phyloP scores from a whole-genome alignment of 1,140 invertebrate species.

The Drosophila lini region DNA sequence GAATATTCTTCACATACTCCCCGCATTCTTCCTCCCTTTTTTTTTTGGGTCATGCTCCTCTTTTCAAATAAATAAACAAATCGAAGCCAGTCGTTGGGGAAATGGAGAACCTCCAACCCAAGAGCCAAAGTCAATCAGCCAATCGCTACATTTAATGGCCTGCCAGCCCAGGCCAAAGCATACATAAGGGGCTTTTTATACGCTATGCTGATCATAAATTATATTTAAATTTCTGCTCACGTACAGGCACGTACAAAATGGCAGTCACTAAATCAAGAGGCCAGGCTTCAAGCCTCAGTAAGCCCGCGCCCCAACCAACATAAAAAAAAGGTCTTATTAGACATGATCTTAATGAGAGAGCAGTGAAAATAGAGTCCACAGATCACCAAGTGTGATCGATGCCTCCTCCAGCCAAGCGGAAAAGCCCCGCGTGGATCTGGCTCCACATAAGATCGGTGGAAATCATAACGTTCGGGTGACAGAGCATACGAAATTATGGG shows the following conservation, averaged over 20 bases:
- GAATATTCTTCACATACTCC: conserved; percentile 16
- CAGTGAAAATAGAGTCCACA: conserved; percentile 49
- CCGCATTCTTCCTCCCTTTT: conserved; percentile 6
- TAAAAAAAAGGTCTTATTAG: conserved; percentile 66
- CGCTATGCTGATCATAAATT: conserved; percentile 72
- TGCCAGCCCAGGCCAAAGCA: conserved; percentile 10
- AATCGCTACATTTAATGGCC: conserved; percentile 79
- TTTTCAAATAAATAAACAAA: conserved; percentile 57
- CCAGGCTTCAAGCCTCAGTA: conserved; percentile 49
- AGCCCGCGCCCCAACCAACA: conserved; percentile 30
- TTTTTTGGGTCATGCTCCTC: conserved; percentile 70
- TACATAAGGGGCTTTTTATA: conserved; percentile 46
- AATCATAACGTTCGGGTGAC: conserved; percentile 55
- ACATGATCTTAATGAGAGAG: conserved; percentile 77
- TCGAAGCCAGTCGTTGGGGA: conserved; percentile 27
- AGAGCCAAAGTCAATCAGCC: conserved; percentile 47
- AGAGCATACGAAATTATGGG: conserved; percentile 68
- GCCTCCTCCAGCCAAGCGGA: conserved; percentile 37
- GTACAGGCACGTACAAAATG: conserved; percentile 67
- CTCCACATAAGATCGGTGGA: conserved; percentile 3
- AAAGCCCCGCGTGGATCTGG: conserved; percentile 24
- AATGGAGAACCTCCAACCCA: conserved; percentile 28
- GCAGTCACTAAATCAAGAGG: conserved; percentile 79
- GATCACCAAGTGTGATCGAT: conserved; percentile 55
- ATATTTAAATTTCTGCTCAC: conserved; percentile 80